A percentile compares a stretch with the other conserved stretches of the same genome.
These are phyloP conservation scores for Canis aureus DNA, from an alignment of 2,113 vertebrate species.

Conservation along the genomic window DNA sequence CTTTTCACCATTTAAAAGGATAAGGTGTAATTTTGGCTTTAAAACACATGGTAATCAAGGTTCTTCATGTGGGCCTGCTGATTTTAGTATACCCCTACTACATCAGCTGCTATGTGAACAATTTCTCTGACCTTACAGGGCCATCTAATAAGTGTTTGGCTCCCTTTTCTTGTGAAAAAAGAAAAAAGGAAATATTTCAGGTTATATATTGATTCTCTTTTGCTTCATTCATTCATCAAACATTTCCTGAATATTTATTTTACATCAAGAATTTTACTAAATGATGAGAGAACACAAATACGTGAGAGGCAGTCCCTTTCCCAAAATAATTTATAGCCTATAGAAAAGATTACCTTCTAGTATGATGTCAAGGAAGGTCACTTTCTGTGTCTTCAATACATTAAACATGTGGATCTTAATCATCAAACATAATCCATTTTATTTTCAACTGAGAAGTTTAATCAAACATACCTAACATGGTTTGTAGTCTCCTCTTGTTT, in stretches of 20 bases:
- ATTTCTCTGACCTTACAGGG: slow-evolving; percentile 27
- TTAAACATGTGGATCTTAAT: not conserved
- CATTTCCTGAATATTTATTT: slow-evolving; percentile 45
- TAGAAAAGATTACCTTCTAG: not conserved
- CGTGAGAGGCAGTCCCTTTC: not conserved
- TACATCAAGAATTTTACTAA: not conserved
- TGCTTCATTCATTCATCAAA: not conserved
- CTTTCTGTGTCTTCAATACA: not conserved
- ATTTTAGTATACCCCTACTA: slow-evolving; percentile 13
- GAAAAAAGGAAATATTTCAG: not conserved
- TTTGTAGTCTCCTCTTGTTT: not conserved
- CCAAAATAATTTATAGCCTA: not conserved
- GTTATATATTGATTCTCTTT: not conserved
- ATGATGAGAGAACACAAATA: not conserved
- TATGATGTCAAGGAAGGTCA: not conserved
- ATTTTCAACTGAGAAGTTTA: not conserved
- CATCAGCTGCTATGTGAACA: not conserved
- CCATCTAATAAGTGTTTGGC: not conserved
- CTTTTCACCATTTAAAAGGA: slow-evolving; percentile 20
- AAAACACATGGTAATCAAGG: slow-evolving; percentile 24
- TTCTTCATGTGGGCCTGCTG: not conserved
- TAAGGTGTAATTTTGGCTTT: slow-evolving; percentile 29
- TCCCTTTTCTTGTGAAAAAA: not conserved
- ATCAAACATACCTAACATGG: not conserved
- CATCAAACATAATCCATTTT: not conserved